Evolutionary conservation across 2,888 invertebrate genomes (phyloP), one percentile per base, ranked within the genome.

Genomic region (Allophyes oxyacanthae): DNA sequence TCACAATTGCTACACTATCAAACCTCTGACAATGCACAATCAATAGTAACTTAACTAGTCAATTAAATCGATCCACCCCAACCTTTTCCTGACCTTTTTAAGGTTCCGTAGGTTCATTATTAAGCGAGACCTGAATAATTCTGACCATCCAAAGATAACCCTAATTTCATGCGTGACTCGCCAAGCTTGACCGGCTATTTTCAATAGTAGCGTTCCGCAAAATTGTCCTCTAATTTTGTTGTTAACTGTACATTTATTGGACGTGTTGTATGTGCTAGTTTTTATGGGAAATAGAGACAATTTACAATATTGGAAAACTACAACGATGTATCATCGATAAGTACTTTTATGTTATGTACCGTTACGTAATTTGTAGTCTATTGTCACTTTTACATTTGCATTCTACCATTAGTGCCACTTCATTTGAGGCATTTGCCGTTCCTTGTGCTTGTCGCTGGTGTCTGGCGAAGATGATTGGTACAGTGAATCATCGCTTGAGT

Each of bases 141-240:
- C 55, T 71, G 55, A 52, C 38, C 33, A 49, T 41, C 50, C 41
- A 41, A 45, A 63, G 57, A 70, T 75, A 71, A 63, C 75, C 72
- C 75, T 75, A 71, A 72, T 72, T 75, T 72, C 75, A 72, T 64
- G 72, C 60, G 60, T 75, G 72, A 61, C 57, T 71, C 56, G 34
- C 53, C 49, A 58, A 54, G 53, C 67, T 49, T 57, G 59, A 57
- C 64, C 58, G 46, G 49, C 53, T 64, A 41, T 40, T 56, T 65
- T 71, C 41, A 63, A 36, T 43, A 41, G 40, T 48, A 45, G 40
- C 41, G 57, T 60, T 45, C 57, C 57, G 25, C 43, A 52, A 55
- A 64, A 61, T 66, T 49, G 55, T 67, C 52, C 53, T 42, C 26
- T 62, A 43, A 63, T 53, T 33, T 55, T 49, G 45, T 53, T 53